A percentile compares a stretch with the other conserved stretches of the same genome.
These are phyloP conservation scores for Sylvia atricapilla DNA, from an alignment of 2,113 vertebrate species.

Conservation along the genomic window DNA sequence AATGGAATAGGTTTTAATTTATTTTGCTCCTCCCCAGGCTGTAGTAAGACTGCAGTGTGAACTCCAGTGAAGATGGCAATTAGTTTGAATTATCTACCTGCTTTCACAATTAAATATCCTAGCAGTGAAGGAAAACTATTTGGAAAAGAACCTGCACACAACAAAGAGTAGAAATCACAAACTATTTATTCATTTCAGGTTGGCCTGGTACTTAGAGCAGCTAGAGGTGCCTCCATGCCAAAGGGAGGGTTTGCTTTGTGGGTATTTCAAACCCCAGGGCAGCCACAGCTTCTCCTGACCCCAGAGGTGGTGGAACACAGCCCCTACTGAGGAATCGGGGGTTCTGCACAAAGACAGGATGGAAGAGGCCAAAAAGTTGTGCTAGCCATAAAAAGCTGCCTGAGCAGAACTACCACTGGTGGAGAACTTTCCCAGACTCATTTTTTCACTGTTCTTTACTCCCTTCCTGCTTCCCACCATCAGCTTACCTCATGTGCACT, in stretches of 20 bases:
- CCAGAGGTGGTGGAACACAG: background rate
- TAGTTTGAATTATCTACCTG: background rate
- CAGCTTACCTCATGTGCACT: background rate
- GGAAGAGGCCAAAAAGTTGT: background rate
- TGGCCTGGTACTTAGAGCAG: background rate
- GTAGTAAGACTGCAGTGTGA: background rate
- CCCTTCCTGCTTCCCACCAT: background rate
- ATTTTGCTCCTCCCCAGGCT: background rate
- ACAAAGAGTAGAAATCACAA: background rate
- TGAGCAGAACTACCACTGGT: background rate
- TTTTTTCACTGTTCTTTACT: background rate
- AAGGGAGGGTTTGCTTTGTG: background rate
- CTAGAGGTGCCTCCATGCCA: background rate
- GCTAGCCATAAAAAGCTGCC: background rate
- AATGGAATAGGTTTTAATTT: background rate
- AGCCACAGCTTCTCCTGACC: background rate
- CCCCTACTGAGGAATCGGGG: background rate
- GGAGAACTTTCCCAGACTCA: background rate
- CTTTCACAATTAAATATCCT: background rate
- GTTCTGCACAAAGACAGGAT: background rate
- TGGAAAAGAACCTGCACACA: background rate
- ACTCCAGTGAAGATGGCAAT: background rate
- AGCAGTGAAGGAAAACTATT: background rate
- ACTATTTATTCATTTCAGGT: background rate
- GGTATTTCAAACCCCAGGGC: background rate